Evolutionary conservation across 2,113 vertebrate species (phyloP), one percentile per base, ranked within the genome.

Genomic region (Plotosus lineatus): DNA sequence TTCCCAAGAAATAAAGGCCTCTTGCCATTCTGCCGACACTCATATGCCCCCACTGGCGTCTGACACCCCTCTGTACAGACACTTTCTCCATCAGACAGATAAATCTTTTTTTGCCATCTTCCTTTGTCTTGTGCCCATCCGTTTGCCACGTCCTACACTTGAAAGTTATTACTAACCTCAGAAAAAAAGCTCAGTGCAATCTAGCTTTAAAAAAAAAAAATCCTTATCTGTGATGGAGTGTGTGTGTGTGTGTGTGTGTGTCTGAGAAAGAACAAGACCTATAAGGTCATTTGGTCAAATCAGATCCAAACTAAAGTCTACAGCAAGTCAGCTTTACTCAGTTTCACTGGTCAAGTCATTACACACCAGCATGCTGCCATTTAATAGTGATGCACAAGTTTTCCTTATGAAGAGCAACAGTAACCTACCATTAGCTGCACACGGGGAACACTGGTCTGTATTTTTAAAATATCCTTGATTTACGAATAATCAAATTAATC

Each of bases 161-260:
- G 48, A 79, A 87, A 86, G 88, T 89, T 86, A 86, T 88, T 89
- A 89, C 86, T 84, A 89, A 88, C 87, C 88, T 86, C 73, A 72
- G 82, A 82, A 84, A 85, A 79, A 83, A 76, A 82, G 85, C 83
- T 73, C 83, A 40, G 81, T 53, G 82, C 88, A 88, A 89, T 89
- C 84, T 88, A 79, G 79, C 75, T 69, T 82, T 85, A 83, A 73
- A 84, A 87, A 84, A 86, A 69, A 72, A 80, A 60, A 86, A 84
- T 63, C 76, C 86, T 89, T 89, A 89, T 89, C 88, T 86, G 71
- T 77, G 76, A 77, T 78, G 53, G 71, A 72, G 46, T 55, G 58
- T 65, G 17, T 73, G 31, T 50, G 76, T 78, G 61, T 78, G 76
- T 78, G 61, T 78, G 44, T 81, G 33, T 75, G 80, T 76, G 73